A percentile compares a stretch with the other conserved stretches of the same genome.
These are phyloP conservation scores for Cryptoprocta ferox DNA, from an alignment of 2,797 vertebrate genomes.

Conservation along the genomic window DNA sequence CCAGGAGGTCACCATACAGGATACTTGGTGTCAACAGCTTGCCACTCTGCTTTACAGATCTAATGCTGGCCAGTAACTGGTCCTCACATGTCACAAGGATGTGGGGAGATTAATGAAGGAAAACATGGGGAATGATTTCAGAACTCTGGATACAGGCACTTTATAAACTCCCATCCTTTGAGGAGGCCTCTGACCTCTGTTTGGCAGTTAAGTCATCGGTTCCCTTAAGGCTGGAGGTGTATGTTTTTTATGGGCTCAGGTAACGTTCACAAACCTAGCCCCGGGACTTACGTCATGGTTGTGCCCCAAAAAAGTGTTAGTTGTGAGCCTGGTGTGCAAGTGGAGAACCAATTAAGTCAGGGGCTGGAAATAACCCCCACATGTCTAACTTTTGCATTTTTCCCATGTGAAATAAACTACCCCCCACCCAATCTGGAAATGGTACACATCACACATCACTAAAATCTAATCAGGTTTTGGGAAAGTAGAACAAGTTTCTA, in stretches of 20 bases:
- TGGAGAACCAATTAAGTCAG: not conserved
- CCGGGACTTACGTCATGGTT: not conserved
- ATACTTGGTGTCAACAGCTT: not conserved
- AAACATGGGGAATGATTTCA: not conserved
- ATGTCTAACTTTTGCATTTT: not conserved
- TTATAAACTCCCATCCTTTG: not conserved
- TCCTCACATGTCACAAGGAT: not conserved
- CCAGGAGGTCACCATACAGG: not conserved
- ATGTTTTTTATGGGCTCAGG: not conserved
- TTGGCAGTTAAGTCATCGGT: not conserved
- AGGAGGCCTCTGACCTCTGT: not conserved
- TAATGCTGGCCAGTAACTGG: not conserved
- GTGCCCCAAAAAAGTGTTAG: not conserved
- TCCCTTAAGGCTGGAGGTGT: not conserved
- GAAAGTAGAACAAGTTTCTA: not conserved
- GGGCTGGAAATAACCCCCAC: too few relatives aligned
- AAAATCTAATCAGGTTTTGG: not conserved
- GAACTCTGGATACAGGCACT: not conserved
- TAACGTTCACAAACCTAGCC: not conserved
- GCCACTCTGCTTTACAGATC: not conserved
- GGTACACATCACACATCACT: not conserved
- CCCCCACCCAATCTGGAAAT: not conserved
- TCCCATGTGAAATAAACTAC: not conserved
- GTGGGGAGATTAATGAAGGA: not conserved
- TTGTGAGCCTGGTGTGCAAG: not conserved